Percentiles rank a stretch among this genome's conserved stretches.
Evolutionary conservation across 2,888 invertebrate species (phyloP).

Genomic region (Phragmatobia fuliginosa): DNA sequence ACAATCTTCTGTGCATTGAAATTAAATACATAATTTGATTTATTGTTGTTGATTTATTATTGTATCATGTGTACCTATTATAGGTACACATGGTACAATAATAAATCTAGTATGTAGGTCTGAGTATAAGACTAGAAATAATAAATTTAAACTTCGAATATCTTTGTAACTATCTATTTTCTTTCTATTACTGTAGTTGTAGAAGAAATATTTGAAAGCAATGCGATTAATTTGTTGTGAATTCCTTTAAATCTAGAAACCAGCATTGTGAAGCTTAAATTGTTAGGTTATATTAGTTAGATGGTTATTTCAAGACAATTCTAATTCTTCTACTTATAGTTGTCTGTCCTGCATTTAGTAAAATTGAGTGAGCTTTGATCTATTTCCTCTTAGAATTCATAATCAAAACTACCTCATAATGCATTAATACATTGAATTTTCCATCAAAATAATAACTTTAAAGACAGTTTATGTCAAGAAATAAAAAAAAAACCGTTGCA

Average conservation of each 20-base stretch:
- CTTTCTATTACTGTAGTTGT: neutral
- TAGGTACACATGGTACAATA: too few relatives aligned
- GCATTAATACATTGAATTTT: neutral
- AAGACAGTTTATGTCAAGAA: neutral
- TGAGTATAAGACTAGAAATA: neutral
- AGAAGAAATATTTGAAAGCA: neutral
- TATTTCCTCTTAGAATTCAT: neutral
- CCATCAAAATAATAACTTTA: neutral
- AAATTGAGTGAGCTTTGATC: neutral
- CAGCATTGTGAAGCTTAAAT: neutral
- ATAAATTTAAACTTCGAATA: neutral
- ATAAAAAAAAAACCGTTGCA: too few relatives aligned
- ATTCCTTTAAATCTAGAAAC: neutral
- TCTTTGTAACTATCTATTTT: neutral
- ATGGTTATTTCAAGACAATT: neutral
- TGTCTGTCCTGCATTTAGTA: neutral
- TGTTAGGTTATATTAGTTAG: too few relatives aligned
- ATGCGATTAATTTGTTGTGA: neutral
- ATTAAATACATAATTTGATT: neutral
- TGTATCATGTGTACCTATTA: too few relatives aligned
- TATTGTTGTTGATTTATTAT: too few relatives aligned
- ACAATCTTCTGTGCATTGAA: neutral
- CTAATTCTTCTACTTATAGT: neutral
- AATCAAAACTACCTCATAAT: slow-evolving; percentile 14
- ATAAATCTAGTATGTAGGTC: neutral